Evolutionary conservation across 2,888 invertebrate genomes (phyloP).

Genomic region (Amphipyra berbera): DNA sequence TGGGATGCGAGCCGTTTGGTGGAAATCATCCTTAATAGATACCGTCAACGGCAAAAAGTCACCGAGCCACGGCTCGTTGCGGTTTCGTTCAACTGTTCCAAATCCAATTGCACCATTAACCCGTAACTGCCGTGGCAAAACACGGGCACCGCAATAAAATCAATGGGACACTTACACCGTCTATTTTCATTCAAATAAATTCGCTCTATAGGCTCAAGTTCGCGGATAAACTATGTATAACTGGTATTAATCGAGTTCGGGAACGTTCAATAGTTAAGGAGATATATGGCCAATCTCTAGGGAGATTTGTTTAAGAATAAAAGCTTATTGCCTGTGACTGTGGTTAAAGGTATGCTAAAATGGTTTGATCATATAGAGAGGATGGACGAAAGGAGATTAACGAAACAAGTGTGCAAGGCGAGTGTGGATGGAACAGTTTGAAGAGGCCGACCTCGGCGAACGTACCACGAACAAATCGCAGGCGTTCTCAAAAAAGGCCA

Average conservation of each 20-base stretch:
- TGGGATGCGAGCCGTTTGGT: no score
- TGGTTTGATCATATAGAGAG: no score
- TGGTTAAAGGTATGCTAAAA: no score
- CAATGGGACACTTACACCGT: slow-evolving; percentile 76
- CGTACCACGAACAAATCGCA: no score
- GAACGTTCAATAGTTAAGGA: slow-evolving; percentile 54
- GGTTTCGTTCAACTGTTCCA: slow-evolving; percentile 69
- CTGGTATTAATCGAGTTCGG: slow-evolving; percentile 64
- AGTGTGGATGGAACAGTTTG: no score
- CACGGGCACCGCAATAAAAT: slow-evolving; percentile 76
- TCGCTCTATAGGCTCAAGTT: slow-evolving; percentile 62
- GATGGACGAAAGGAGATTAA: no score
- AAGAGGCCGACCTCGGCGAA: no score
- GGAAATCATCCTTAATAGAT: no score
- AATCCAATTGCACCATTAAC: slow-evolving; percentile 78
- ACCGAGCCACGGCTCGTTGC: slow-evolving; percentile 64
- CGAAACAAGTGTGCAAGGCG: no score
- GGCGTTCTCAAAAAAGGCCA: no score
- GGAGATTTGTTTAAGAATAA: slow-evolving; percentile 73
- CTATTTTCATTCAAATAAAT: slow-evolving; percentile 75
- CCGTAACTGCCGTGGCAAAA: slow-evolving; percentile 72
- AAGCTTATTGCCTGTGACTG: slow-evolving; percentile 68
- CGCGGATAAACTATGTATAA: slow-evolving; percentile 64
- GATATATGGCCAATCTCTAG: slow-evolving; percentile 69
- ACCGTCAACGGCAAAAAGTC: slow-evolving; percentile 44